Percentiles rank a stretch among this genome's conserved stretches.
Evolutionary conservation across 1,140 invertebrate species (phyloP).

Genomic region (Centruroides vittatus): DNA sequence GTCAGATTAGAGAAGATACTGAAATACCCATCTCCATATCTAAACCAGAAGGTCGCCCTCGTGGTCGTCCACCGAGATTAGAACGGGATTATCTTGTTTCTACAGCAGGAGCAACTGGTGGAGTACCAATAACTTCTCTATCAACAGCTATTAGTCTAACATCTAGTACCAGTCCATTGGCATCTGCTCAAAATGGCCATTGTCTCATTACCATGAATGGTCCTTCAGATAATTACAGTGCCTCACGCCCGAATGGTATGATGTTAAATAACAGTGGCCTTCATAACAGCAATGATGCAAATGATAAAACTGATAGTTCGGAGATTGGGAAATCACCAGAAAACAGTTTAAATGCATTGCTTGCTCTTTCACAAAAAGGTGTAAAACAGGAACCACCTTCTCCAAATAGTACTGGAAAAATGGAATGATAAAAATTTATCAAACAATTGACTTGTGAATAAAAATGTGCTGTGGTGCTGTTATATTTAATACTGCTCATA

Average conservation of each 20-base stretch:
- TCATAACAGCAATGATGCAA: slow-evolving; percentile 9
- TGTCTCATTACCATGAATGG: neutral
- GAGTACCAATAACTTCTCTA: neutral
- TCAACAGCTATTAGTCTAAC: slow-evolving; percentile 7
- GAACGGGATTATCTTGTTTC: slow-evolving; percentile 9
- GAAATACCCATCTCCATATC: slow-evolving; percentile 9
- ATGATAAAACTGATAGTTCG: slow-evolving; percentile 8
- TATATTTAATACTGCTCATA: too few relatives aligned
- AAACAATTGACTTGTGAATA: too few relatives aligned
- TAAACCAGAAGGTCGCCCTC: slow-evolving; percentile 12
- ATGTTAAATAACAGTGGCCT: neutral
- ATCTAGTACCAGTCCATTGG: slow-evolving; percentile 6
- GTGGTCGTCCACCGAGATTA: slow-evolving; percentile 14
- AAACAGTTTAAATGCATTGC: slow-evolving; percentile 16
- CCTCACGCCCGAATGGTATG: neutral
- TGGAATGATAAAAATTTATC: slow-evolving; percentile 3
- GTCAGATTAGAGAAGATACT: slow-evolving; percentile 16
- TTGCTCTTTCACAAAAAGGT: slow-evolving; percentile 17
- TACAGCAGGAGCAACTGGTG: too few relatives aligned
- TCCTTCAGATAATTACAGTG: neutral
- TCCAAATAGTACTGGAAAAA: slow-evolving; percentile 14
- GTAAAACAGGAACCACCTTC: slow-evolving; percentile 17
- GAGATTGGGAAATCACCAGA: slow-evolving; percentile 10
- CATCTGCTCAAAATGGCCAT: slow-evolving; percentile 16
- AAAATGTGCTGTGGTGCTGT: too few relatives aligned